Evolutionary conservation across 2,888 invertebrate species (phyloP), one percentile per base, ranked within the genome.

Genomic region (Aphidoletes aphidimyza): DNA sequence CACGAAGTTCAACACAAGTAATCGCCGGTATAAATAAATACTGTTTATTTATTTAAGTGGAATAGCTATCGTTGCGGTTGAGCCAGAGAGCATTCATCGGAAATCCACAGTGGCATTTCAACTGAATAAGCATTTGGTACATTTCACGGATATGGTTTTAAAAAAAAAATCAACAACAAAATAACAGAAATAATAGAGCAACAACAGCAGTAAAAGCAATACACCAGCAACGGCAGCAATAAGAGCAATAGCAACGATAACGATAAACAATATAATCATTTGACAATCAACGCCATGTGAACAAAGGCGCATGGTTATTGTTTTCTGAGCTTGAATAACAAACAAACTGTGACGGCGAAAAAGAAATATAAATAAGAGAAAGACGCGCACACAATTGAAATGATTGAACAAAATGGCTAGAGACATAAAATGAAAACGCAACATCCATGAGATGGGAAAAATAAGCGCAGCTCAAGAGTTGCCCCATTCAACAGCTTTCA

Each of bases 221-320:
- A 22, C 47, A 54, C 3, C 1, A n/a, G 22, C 54, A 54, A 22
- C 54, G 22, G 5, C 22, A 54, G 54, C 54, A 22, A 22, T 54
- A 54, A 54, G n/a, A n/a, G n/a, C 22, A 54, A 3, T 0, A 54
- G 22, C 54, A 47, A 47, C 47, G 47, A 47, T 47, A 54, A 54
- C 54, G 54, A 54, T 54, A 54, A 54, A 54, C 54, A 54, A 54
- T 54, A 54, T 22, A 22, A 54, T 54, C 54, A 54, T 54, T 54
- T 54, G 54, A 54, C 54, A 54, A 54, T 22, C 54, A 54, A 54
- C 54, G 54, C n/a, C 54, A 54, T n/a, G 9, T 22, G 22, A 54
- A 54, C 54, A 54, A 54, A 22, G 54, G 54, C n/a, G 11, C n/a
- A 54, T 54, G 54, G 54, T 54, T 54, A 54, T 54, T 54, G 54